Evolutionary conservation across 1,140 invertebrate species (phyloP).

Genomic region (Dryas iulia): DNA sequence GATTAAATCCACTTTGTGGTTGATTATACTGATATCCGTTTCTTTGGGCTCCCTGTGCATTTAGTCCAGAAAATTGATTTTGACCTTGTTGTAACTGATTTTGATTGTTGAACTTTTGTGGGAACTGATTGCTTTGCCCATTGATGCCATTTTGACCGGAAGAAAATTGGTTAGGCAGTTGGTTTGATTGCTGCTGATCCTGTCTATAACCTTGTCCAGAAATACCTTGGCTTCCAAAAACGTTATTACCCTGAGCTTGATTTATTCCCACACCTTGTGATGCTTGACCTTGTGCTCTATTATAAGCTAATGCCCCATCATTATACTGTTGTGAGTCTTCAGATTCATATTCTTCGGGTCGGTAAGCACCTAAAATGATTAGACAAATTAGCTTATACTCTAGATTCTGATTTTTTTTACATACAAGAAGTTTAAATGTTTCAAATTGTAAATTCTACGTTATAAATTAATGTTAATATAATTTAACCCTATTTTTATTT

Average conservation of each 20-base stretch:
- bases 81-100: background rate
- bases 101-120: slow-evolving; percentile 3
- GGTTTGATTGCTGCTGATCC: background rate
- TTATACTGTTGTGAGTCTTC: slow-evolving; percentile 31
- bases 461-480: too few species aligned
- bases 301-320: slow-evolving; percentile 11
- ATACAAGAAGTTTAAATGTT: too few species aligned
- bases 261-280: background rate
- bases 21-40: slow-evolving; percentile 47
- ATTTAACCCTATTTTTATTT: too few species aligned
- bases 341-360: slow-evolving; percentile 54
- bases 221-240: background rate
- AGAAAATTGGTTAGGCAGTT: slow-evolving; percentile 15
- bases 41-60: slow-evolving; percentile 16
- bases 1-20: slow-evolving; percentile 30
- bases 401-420: too few species aligned
- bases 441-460: too few species aligned
- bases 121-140: background rate
- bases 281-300: slow-evolving; percentile 1
- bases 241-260: background rate
- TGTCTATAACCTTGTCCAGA: slow-evolving; percentile 21
- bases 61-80: slow-evolving; percentile 11
- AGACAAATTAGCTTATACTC: background rate
- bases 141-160: slow-evolving; percentile 10
- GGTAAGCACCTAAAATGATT: slow-evolving; percentile 60